Evolutionary conservation across 2,888 invertebrate species (phyloP).

Genomic region (Argynnis bischoffii): DNA sequence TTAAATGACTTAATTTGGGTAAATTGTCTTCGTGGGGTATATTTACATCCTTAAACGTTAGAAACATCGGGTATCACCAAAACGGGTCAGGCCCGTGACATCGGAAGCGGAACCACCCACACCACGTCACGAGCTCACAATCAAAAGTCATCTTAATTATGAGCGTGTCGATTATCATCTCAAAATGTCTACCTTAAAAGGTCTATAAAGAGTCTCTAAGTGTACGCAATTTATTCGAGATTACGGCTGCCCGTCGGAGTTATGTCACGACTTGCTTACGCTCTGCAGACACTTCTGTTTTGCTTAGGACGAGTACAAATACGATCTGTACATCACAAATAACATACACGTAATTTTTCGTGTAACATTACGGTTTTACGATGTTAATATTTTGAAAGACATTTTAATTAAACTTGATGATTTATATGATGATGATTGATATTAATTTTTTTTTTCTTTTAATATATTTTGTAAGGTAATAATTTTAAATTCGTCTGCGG

Average conservation of each 20-base stretch:
- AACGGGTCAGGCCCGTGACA: slow-evolving; percentile 56
- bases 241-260: slow-evolving; percentile 66
- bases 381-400: no score
- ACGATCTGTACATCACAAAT: not conserved
- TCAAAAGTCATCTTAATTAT: slow-evolving; percentile 77
- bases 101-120: slow-evolving; percentile 81
- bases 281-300: slow-evolving; percentile 73
- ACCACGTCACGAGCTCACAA: slow-evolving; percentile 72
- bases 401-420: no score
- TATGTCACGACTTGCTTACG: slow-evolving; percentile 71
- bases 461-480: not conserved
- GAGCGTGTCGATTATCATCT: slow-evolving; percentile 81
- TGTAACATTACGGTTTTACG: no score
- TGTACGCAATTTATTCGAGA: slow-evolving; percentile 78
- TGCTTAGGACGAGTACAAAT: slow-evolving; percentile 36
- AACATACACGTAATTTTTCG: not conserved
- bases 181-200: slow-evolving; percentile 80
- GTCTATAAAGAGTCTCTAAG: slow-evolving; percentile 79
- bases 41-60: slow-evolving; percentile 33
- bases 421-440: not conserved
- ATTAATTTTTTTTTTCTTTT: not conserved
- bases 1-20: slow-evolving; percentile 23
- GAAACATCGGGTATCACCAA: slow-evolving; percentile 30
- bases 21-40: slow-evolving; percentile 11
- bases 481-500: slow-evolving; percentile 25